Conservation (phyloP, 2,113 vertebrate genomes). For the Cercopithecus mona region DNA sequence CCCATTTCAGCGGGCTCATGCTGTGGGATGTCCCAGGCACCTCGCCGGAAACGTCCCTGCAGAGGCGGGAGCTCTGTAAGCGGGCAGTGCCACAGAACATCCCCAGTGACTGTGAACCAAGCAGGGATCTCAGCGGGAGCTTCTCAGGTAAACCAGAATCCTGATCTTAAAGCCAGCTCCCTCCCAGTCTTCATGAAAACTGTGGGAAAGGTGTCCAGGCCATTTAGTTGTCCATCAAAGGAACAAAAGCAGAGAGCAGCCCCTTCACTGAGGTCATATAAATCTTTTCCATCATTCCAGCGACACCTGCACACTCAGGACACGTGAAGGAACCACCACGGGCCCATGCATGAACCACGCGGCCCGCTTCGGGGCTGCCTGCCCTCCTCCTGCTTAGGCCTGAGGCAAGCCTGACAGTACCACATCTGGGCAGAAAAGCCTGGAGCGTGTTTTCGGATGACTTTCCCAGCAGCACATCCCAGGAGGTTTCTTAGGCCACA, state of each 20-base stretch:
- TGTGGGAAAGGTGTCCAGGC: background rate
- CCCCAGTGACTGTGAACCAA: background rate
- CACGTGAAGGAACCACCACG: background rate
- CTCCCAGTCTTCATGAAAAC: background rate
- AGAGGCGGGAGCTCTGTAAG: background rate
- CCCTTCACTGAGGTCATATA: background rate
- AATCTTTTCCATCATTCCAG: background rate
- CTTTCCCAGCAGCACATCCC: background rate
- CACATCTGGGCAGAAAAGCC: background rate
- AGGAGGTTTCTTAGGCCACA: background rate
- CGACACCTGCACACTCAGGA: background rate
- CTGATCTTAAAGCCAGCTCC: background rate
- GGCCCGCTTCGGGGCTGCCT: background rate
- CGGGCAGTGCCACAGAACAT: background rate
- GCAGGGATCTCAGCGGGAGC: background rate
- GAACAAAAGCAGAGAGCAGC: background rate
- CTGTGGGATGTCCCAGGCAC: too few species aligned
- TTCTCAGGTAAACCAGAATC: background rate
- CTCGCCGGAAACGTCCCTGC: too few species aligned
- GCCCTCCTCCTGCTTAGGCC: too few species aligned
- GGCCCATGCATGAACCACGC: too few species aligned
- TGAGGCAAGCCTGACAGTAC: background rate
- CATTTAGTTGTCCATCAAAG: background rate
- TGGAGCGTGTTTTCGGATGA: background rate
- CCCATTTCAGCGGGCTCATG: background rate